A percentile compares a stretch with the other conserved stretches of the same genome.
Conservation (phyloP, 2,888 invertebrate genomes). For the Abrostola tripartita region DNA sequence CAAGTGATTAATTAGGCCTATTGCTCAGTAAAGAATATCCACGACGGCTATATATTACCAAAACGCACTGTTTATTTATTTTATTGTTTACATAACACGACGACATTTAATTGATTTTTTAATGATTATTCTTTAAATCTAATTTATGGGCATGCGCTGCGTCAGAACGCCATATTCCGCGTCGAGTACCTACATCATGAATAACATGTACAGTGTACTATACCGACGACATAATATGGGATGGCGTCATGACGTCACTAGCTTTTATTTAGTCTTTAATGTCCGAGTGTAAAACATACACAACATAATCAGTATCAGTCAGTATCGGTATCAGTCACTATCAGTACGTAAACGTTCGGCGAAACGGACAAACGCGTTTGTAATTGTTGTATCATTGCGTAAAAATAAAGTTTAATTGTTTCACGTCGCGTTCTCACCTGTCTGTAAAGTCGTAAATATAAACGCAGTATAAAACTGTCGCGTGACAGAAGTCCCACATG, state of each 20-base stretch:
- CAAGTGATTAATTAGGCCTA: constrained; percentile 29
- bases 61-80: too few species aligned
- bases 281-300: background rate
- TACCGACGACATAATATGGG: too few species aligned
- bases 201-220: too few species aligned
- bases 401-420: background rate
- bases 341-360: background rate
- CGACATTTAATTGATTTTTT: too few species aligned
- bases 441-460: background rate
- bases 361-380: constrained; percentile 1
- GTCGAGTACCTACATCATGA: too few species aligned
- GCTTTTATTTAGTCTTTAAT: constrained; percentile 16
- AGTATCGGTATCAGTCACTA: too few species aligned
- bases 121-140: too few species aligned
- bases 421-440: background rate
- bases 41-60: too few species aligned
- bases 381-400: constrained; percentile 1
- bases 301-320: constrained; percentile 4
- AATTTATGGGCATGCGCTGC: too few species aligned
- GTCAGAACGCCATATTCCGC: too few species aligned
- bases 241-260: constrained; percentile 1
- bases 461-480: background rate
- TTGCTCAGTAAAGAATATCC: constrained; percentile 2
- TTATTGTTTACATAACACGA: too few species aligned
- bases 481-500: background rate